Evolutionary conservation across 2,113 vertebrate genomes (phyloP).

Genomic region (Urocynchramus pylzowi): DNA sequence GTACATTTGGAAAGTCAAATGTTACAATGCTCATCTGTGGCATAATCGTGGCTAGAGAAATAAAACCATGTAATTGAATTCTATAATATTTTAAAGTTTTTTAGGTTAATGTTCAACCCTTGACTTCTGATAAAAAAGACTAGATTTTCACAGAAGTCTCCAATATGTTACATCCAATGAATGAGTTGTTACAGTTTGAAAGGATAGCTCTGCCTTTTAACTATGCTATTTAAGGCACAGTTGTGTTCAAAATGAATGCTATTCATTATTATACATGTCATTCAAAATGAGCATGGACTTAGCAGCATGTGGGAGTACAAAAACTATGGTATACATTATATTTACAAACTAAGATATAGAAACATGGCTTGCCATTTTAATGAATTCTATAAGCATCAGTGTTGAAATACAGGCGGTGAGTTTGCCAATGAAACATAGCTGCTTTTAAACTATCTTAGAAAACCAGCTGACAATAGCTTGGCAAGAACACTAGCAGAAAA

Average conservation of each 20-base stretch:
- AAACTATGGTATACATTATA: background rate
- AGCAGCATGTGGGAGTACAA: background rate
- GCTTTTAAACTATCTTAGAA: background rate
- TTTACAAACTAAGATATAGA: background rate
- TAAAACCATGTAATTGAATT: background rate
- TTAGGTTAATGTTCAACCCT: background rate
- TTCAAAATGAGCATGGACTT: background rate
- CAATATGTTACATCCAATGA: background rate
- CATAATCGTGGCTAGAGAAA: background rate
- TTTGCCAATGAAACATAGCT: background rate
- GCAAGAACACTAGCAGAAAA: background rate
- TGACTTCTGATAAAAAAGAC: background rate
- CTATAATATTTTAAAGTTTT: background rate
- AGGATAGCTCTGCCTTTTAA: background rate
- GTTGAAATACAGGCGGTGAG: background rate
- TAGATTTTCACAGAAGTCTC: background rate
- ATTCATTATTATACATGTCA: background rate
- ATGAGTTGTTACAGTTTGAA: background rate
- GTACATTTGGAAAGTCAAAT: background rate
- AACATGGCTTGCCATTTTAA: background rate
- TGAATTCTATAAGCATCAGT: background rate
- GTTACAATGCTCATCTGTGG: background rate
- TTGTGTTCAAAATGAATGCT: background rate
- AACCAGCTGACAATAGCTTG: background rate
- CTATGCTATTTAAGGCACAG: background rate